Conservation (phyloP, 2,888 invertebrate genomes). For the Lordiphosa andalusiaca region DNA sequence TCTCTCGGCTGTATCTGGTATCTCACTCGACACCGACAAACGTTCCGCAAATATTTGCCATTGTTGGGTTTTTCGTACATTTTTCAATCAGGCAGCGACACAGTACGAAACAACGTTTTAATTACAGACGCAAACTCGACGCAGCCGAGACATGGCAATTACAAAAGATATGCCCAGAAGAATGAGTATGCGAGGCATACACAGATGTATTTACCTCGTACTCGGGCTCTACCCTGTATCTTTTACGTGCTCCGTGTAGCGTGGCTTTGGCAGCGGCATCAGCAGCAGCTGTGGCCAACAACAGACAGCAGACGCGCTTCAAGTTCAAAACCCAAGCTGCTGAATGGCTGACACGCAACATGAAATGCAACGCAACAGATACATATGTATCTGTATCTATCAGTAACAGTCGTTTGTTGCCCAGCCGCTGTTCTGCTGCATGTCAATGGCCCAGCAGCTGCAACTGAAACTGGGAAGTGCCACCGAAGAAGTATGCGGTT, state of each 20-base stretch:
- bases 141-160: slow-evolving; percentile 56
- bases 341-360: slow-evolving; percentile 43
- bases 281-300: slow-evolving; percentile 15
- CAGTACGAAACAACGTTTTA: slow-evolving; percentile 29
- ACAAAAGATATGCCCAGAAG: slow-evolving; percentile 31
- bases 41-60: slow-evolving; percentile 63
- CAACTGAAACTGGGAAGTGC: slow-evolving; percentile 7
- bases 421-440: slow-evolving; percentile 25
- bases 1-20: slow-evolving; percentile 15
- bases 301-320: slow-evolving; percentile 32
- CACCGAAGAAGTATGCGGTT: not conserved
- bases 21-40: slow-evolving; percentile 15
- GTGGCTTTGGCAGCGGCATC: slow-evolving; percentile 19
- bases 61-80: slow-evolving; percentile 46
- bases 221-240: slow-evolving; percentile 39
- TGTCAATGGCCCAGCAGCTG: slow-evolving; percentile 34
- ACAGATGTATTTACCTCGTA: slow-evolving; percentile 18
- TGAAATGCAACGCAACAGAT: slow-evolving; percentile 41
- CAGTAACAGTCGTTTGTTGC: slow-evolving; percentile 12
- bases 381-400: slow-evolving; percentile 48
- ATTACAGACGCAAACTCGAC: slow-evolving; percentile 14
- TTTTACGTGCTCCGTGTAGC: slow-evolving; percentile 64
- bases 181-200: slow-evolving; percentile 7
- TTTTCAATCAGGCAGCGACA: slow-evolving; percentile 53
- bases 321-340: slow-evolving; percentile 43